Evolutionary conservation across 1,140 invertebrate species (phyloP), one percentile per base, ranked within the genome.

Genomic region (Xylocopa sonorina): DNA sequence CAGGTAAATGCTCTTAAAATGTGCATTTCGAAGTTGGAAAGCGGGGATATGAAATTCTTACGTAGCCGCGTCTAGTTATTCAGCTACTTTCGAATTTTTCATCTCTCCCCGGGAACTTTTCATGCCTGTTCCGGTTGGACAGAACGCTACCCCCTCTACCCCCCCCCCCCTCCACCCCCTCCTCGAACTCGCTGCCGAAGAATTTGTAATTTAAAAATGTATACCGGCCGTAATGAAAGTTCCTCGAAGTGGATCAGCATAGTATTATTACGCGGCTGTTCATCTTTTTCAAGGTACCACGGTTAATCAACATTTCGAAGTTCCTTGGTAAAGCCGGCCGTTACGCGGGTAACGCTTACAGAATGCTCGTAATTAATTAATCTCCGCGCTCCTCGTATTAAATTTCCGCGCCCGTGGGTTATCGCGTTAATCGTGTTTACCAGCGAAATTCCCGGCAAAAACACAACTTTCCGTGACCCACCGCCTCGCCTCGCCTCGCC

Each of bases 321-420:
- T 69, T 66, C n/a, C 43, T 24, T 12, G 14, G 63, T 29, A 29
- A 46, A 48, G 38, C 12, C 41, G 2, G 24, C n/a, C 18, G 16
- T 41, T 16, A 16, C n/a, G 24, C 24, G 16, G 41, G 58, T 53
- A 53, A 38, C 43, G 32, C 18, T 53, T 41, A 21, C 58, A 55
- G 48, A 43, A 55, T 66, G 38, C 62, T 66, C 27, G 34, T 55
- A 66, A 75, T 55, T 66, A 75, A 66, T 75, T 75, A 74, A 74
- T 63, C 43, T 18, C n/a, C 46, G 41, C 34, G 27, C 12, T n/a
- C n/a, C 27, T 34, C n/a, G 43, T 29, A 38, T 53, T 66, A 55
- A 75, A 66, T 43, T 66, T 66, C 60, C 34, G 10, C 48, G 62
- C 32, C 21, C 60, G 62, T 41, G 48, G 50, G 32, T 46, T 55